Percentiles rank a stretch among this genome's conserved stretches.
Conservation (phyloP, 2,888 invertebrate species). For the Caenorhabditis angaria region DNA sequence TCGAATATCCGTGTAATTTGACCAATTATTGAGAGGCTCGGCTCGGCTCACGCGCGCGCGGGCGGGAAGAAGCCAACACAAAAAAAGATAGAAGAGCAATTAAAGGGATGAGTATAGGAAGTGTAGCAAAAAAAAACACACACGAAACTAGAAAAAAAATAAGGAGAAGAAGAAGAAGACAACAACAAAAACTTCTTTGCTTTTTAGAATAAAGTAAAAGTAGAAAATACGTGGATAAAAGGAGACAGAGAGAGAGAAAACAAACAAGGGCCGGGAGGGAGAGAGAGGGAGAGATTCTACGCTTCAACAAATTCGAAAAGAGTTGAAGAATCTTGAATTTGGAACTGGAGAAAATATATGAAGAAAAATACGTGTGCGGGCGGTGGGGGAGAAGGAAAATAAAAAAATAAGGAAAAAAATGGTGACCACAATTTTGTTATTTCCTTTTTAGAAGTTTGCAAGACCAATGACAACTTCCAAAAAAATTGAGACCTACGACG, state of each 20-base stretch:
- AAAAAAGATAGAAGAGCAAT: no score
- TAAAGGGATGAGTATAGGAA: constrained; percentile 8
- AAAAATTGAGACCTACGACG: no score
- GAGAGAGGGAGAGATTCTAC: background rate
- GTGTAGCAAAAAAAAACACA: constrained; percentile 12
- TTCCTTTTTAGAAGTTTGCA: no score
- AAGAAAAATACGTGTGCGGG: background rate
- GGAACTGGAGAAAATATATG: no score
- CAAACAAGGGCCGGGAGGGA: no score
- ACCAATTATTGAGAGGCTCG: constrained; percentile 28
- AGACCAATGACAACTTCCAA: no score
- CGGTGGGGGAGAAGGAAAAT: background rate
- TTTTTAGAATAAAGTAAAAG: constrained; percentile 3
- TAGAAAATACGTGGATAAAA: background rate
- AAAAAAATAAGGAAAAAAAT: no score
- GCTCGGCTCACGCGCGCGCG: constrained; percentile 3
- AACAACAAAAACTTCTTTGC: background rate
- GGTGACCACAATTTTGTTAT: no score
- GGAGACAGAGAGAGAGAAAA: background rate
- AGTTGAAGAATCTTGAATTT: constrained; percentile 4
- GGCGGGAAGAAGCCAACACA: no score
- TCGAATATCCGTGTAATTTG: constrained; percentile 28
- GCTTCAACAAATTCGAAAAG: constrained; percentile 4
- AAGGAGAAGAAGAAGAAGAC: constrained; percentile 1
- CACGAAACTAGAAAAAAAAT: background rate